Percentiles rank a stretch among this genome's conserved stretches.
phyloP scores from a whole-genome alignment of 2,797 vertebrate genomes.

The Sparidentex hasta region DNA sequence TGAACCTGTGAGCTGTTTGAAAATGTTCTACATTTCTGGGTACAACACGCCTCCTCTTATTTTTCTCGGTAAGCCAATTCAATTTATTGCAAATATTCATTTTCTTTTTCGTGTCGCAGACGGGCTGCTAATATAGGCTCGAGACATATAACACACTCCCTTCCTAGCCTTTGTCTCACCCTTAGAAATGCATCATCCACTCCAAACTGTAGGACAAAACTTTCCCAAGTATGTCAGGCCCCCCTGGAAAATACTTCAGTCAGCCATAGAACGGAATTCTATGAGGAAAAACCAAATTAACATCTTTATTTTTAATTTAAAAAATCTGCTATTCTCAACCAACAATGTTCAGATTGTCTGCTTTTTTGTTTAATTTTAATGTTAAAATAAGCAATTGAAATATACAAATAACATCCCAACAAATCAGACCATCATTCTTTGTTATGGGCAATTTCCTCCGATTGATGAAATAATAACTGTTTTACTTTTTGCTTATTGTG shows the following conservation, averaged over 20 bases:
- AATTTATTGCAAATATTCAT: background rate
- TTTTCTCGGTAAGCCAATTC: background rate
- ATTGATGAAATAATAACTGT: background rate
- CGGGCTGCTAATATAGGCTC: background rate
- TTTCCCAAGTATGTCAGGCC: background rate
- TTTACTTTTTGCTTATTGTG: background rate
- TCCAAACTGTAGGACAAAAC: background rate
- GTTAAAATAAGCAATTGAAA: background rate
- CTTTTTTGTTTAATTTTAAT: background rate
- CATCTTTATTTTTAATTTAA: too few relatives aligned
- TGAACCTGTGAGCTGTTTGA: slow-evolving; percentile 8
- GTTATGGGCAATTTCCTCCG: background rate
- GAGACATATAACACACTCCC: background rate
- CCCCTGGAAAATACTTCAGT: background rate
- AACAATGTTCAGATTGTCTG: background rate
- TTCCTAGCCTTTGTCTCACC: background rate
- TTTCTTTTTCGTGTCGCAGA: background rate
- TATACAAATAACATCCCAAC: background rate
- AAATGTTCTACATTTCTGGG: slow-evolving; percentile 17
- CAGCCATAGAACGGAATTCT: too few relatives aligned
- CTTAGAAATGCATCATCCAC: background rate
- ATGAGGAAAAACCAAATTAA: background rate
- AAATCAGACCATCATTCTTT: background rate
- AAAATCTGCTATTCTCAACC: too few relatives aligned
- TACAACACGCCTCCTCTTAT: background rate